Conservation (phyloP, 2,113 vertebrate species). For the Opisthocomus hoazin region DNA sequence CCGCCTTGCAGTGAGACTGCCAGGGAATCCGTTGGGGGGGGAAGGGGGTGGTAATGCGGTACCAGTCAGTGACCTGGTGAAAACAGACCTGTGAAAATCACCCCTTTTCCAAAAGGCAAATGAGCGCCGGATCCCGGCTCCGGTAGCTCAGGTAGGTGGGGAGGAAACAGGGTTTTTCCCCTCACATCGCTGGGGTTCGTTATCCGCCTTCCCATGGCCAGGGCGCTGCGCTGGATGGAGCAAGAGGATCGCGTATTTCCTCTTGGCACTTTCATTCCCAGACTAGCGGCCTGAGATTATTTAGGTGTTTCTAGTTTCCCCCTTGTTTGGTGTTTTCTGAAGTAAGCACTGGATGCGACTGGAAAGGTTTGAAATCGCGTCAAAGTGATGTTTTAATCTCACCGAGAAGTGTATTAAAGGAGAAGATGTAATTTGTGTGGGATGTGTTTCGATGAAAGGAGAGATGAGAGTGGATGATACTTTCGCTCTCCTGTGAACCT, state of each 20-base stretch:
- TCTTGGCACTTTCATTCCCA: background rate
- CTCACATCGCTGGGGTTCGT: background rate
- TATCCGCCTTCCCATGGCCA: background rate
- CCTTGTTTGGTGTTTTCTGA: conserved; percentile 47
- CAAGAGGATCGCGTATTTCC: background rate
- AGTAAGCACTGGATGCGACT: conserved; percentile 33
- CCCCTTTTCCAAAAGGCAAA: background rate
- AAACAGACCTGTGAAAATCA: background rate
- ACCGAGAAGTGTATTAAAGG: conserved; percentile 74
- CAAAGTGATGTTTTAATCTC: conserved; percentile 83
- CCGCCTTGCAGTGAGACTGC: too few species aligned
- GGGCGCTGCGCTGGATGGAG: background rate
- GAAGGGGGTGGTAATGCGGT: too few species aligned
- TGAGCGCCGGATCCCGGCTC: background rate
- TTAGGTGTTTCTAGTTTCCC: background rate
- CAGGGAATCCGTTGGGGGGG: background rate
- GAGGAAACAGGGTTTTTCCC: background rate
- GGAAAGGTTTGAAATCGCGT: conserved; percentile 68
- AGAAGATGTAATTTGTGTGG: conserved; percentile 74
- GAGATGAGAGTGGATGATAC: conserved; percentile 77
- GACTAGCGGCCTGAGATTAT: background rate
- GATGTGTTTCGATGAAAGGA: conserved; percentile 71
- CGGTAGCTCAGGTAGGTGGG: too few species aligned
- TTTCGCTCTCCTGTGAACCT: conserved; percentile 65
- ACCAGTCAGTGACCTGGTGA: background rate